These are phyloP conservation scores for Spodoptera litura DNA, from an alignment of 1,140 invertebrate species.

Conservation along the genomic window DNA sequence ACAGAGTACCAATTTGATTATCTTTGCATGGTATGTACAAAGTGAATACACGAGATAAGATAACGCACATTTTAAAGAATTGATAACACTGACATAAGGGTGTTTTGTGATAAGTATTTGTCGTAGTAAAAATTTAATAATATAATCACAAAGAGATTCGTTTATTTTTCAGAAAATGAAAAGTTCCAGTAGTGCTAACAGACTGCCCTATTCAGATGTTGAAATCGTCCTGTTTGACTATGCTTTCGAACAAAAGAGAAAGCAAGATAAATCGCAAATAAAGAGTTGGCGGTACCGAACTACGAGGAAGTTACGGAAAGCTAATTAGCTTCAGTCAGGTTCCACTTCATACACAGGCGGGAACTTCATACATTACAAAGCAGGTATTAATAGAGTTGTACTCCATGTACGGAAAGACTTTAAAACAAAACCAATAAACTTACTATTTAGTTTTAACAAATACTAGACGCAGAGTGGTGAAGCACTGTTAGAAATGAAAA, in stretches of 20 bases:
- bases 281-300: background rate
- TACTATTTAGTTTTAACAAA: too few species aligned
- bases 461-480: too few species aligned
- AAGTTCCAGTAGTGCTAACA: background rate
- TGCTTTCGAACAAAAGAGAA: background rate
- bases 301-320: background rate
- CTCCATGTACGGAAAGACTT: too few species aligned
- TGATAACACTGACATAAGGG: slow-evolving; percentile 50
- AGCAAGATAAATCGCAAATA: slow-evolving; percentile 1
- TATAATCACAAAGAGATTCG: too few species aligned
- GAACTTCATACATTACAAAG: too few species aligned
- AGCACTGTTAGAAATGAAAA: too few species aligned
- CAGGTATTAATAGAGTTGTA: too few species aligned
- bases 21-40: slow-evolving; percentile 30
- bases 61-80: slow-evolving; percentile 57
- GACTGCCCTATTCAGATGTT: background rate
- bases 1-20: slow-evolving; percentile 35
- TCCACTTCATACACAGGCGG: too few species aligned
- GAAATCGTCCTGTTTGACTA: background rate
- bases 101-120: background rate
- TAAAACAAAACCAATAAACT: too few species aligned
- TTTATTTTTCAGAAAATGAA: background rate
- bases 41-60: slow-evolving; percentile 55
- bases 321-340: background rate
- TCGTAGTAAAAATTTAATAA: background rate